Base-by-base conservation (phyloP, 1,140 invertebrate genomes). In the Sycophila sp. region DNA sequence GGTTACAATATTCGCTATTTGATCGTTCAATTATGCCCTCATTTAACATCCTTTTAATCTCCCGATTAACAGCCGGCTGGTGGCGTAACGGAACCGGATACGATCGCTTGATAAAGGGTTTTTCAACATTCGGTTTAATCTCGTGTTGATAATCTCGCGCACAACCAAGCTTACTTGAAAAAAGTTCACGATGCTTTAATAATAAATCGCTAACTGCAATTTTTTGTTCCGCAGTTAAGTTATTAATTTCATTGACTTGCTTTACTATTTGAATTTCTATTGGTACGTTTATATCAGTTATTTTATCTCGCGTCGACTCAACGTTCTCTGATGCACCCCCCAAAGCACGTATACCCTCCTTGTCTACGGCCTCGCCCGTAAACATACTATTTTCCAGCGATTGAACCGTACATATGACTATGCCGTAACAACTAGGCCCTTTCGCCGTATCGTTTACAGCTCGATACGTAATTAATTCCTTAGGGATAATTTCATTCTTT, bases 1-100 rank as follows among this genome's bases (percentile, higher is more conserved):
- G 81, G 60, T 77, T 83, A 56, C 75, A 75, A 65, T 76, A 83
- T 4, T 74, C 66, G 2, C 77, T 81, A 8, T 63, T 36, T n/a
- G 74, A 69, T 6, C 77, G 38, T 40, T 75, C 74, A 3, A 79
- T 74, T 7, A 80, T 74, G 2, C 68, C 59, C 2, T 59, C 22
- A 5, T 67, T 19, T 11, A 77, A 30, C 70, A 77, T 74, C 17
- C 63, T 32, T 2, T 56, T 13, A 8, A 78, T 59, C 17, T 51
- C 36, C 22, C 36, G 15, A 11, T 65, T 55, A 0, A 71, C 68
- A 11, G 38, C 60, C 13, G 42, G n/a, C 13, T 66, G 13, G 13
- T 71, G 15, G 34, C n/a, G 15, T 10, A 64, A 55, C 4, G 75
- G 71, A n/a, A 78, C 67, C 15, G 77, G 75, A 59, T 78, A 76